Base-by-base conservation (phyloP, 2,113 vertebrate genomes). In the Colossoma macropomum region DNA sequence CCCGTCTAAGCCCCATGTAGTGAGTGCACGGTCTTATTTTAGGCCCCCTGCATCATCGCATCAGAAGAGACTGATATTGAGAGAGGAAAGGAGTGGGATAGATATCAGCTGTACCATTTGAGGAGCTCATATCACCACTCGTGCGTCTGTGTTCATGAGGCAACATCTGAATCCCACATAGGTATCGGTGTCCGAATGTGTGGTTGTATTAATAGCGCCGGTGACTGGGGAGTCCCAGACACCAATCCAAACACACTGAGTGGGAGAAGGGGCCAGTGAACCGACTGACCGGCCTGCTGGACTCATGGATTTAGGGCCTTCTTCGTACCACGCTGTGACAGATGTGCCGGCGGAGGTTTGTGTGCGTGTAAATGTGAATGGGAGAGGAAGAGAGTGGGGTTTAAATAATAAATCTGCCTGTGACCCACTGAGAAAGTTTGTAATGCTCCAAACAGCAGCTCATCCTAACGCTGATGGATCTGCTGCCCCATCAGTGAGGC, bases 311-410 rank as follows among this genome's bases (percentile, higher is more conserved):
- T 90, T 88, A 82, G 76, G 48, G 75, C 65, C 79, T 45, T 56
- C 72, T 89, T 89, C 85, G 66, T 82, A 87, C 56, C 23, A 60
- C 73, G 85, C 82, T 71, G 87, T 25, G 90, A 89, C 91, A 91
- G 92, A 92, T 93, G 91, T 88, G 86, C 81, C 77, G 84, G 63
- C 65, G 8, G 81, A 62, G 62, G 23, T 54, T 32, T 21, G 8
- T 52, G 19, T 66, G 21, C 85, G 28, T 23, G 23, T 54, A 19
- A 10, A 4, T 38, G 16, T 54, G 48, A 45, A 27, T 66, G 23
- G 34, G 10, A 12, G 27, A n/a, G 38, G 63, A 41, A 77, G 63
- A 52, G 56, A 65, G 30, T n/a, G 59, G 32, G 38, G 45, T 50
- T 62, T 75, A 59, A 62, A 38, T 71, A 77, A 75, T 80, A 80